These are phyloP conservation scores for Lamellibrachia columna DNA, from an alignment of 2,888 invertebrate genomes.

Conservation along the genomic window DNA sequence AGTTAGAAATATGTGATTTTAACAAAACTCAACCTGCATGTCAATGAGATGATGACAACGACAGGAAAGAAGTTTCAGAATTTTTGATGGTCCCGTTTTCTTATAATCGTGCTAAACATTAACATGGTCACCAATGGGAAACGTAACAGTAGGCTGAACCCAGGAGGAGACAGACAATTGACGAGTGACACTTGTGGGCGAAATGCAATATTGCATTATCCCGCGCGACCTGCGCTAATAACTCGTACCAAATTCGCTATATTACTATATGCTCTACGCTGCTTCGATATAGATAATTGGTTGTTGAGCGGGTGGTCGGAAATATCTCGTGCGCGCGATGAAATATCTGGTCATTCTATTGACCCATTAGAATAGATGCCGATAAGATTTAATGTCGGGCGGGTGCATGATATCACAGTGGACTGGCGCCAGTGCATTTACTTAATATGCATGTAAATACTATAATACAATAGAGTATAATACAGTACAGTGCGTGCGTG, in stretches of 20 bases:
- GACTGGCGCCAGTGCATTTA: neutral
- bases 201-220: neutral
- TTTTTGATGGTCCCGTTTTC: too few relatives aligned
- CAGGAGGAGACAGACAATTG: too few relatives aligned
- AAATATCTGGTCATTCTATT: neutral
- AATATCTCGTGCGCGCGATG: neutral
- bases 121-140: too few relatives aligned
- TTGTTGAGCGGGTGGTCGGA: neutral
- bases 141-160: too few relatives aligned
- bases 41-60: too few relatives aligned
- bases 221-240: neutral
- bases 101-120: too few relatives aligned
- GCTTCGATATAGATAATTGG: neutral
- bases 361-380: constrained; percentile 5
- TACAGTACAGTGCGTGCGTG: too few relatives aligned
- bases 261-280: neutral
- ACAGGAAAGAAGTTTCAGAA: too few relatives aligned
- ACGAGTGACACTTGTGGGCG: neutral
- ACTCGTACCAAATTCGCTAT: neutral
- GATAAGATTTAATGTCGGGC: neutral
- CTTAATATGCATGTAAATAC: neutral
- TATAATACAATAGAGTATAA: neutral
- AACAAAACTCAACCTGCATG: too few relatives aligned
- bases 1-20: too few relatives aligned
- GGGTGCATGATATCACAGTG: neutral